Base-by-base conservation (phyloP, 1,140 invertebrate genomes). In the Hylyphantes graminicola region DNA sequence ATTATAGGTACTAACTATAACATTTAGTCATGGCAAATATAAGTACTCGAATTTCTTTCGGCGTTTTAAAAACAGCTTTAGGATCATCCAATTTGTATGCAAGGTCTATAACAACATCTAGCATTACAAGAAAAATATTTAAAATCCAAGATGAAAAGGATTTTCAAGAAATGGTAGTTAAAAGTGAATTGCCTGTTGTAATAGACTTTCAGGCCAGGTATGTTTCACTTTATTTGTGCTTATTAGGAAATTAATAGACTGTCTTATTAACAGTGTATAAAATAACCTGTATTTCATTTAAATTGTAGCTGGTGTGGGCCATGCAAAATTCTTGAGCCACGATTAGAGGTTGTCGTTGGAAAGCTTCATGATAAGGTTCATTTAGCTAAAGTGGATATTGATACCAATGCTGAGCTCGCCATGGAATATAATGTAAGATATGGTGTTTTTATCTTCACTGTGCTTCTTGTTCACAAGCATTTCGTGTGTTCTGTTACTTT, bases 161-260 rank as follows among this genome's bases (percentile, higher is more conserved):
- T 90, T 99, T 98, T 90, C 92, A 96, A 88, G 92, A 95, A 86
- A 94, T 94, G 89, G 97, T 99, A 0, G 93, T 97, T 86, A 94
- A 97, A 80, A 96, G 94, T 85, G 93, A 95, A 88, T 92, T 94
- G 75, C 95, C 96, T 21, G 95, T 98, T 2, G 93, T 98, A 85
- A 93, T 98, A 7, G 96, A 98, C 89, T 99, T 99, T 90, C 97
- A 97, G 90, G 97, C 97, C 79, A 96, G 94, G 96, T 98, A 92
- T 93, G 94, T 55, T 17, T 55, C 7, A 73, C 57, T 78, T 12
- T 67, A 19, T 67, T 63, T 17, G 35, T 10, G n/a, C 3, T n/a
- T 7, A 15, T 11, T 55, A 19, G 50, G 0, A 19, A 57, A 19
- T 13, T 19, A 54, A n/a, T 19, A 17, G 12, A 17, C 17, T 70